Evolutionary conservation across 1,140 invertebrate species (phyloP).

Genomic region (Eulimnadia texana): DNA sequence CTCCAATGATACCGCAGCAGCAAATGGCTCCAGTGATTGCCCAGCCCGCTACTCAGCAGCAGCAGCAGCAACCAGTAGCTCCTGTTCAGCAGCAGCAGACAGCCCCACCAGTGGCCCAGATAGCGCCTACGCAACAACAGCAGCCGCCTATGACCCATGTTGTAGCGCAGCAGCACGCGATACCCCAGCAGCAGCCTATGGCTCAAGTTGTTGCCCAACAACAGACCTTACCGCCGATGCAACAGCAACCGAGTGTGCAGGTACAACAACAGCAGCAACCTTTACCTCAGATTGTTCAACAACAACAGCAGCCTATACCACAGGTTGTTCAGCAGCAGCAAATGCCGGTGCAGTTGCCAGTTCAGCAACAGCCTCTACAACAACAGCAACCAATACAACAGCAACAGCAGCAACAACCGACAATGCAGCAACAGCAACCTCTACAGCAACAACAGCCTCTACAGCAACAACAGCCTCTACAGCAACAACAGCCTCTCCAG

Average conservation of each 20-base stretch:
- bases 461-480: too few relatives aligned
- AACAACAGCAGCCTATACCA: background rate
- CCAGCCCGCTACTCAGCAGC: background rate
- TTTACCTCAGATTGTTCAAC: background rate
- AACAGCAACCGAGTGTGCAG: background rate
- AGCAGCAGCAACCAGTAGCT: background rate
- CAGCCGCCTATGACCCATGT: background rate
- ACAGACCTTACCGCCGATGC: background rate
- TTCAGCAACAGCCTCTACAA: background rate
- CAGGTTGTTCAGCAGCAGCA: background rate
- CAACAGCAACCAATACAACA: background rate
- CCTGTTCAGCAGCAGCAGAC: background rate
- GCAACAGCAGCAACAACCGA: background rate
- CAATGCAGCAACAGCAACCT: background rate
- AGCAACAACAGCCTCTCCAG: background rate
- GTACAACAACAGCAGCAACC: background rate
- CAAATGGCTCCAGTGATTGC: background rate
- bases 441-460: too few relatives aligned
- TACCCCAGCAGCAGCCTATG: background rate
- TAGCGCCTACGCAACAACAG: background rate
- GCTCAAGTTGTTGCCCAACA: background rate
- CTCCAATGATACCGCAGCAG: background rate
- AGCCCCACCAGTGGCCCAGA: background rate
- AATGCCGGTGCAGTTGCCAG: background rate
- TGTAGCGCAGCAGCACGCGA: background rate